phyloP scores from a whole-genome alignment of 2,888 invertebrate species.

The Gerris lacustris region DNA sequence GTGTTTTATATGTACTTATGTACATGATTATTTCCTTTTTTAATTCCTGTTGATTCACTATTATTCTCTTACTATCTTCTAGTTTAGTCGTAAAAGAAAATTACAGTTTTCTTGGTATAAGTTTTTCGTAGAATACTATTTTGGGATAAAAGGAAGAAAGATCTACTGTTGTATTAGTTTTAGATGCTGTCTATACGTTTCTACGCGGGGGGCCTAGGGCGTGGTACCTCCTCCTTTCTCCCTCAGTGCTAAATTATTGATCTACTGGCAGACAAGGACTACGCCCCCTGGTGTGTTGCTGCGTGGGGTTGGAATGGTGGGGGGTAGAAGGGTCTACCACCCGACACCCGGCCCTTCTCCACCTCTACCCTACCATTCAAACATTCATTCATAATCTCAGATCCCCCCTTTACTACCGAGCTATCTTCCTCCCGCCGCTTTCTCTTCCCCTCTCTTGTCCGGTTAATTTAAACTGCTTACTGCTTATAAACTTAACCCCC shows the following conservation, averaged over 20 bases:
- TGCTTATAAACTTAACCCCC: too few relatives aligned
- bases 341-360: background rate
- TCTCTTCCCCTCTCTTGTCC: too few relatives aligned
- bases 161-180: background rate
- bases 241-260: conserved; percentile 1
- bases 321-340: too few relatives aligned
- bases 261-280: background rate
- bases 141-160: background rate
- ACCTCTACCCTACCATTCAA: background rate
- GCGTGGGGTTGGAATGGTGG: too few relatives aligned
- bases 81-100: too few relatives aligned
- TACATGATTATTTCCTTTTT: too few relatives aligned
- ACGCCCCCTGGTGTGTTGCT: background rate
- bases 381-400: conserved; percentile 1
- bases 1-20: too few relatives aligned
- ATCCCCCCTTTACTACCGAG: background rate
- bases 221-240: background rate
- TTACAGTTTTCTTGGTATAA: background rate
- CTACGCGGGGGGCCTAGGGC: background rate
- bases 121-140: too few relatives aligned
- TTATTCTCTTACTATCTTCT: too few relatives aligned
- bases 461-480: too few relatives aligned
- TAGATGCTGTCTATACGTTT: background rate
- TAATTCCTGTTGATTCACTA: too few relatives aligned
- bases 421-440: too few relatives aligned